These are phyloP conservation scores for Hystrix cristata DNA, from an alignment of 2,113 vertebrate species.

Conservation along the genomic window DNA sequence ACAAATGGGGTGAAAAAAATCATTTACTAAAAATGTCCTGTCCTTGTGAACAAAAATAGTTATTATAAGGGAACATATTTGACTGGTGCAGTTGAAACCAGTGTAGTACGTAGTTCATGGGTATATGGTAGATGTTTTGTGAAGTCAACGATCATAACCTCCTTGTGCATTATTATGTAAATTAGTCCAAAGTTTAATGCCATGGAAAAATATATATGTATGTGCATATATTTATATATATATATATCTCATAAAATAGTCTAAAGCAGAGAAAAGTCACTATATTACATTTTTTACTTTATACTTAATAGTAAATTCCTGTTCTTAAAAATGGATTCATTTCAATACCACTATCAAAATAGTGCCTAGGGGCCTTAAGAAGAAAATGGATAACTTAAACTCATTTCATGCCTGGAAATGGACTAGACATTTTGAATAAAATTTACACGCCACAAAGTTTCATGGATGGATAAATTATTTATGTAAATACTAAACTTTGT, in stretches of 20 bases:
- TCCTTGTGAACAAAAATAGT: slow-evolving; percentile 73
- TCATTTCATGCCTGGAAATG: neutral
- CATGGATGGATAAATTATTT: neutral
- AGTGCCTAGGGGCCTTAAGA: neutral
- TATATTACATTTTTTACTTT: neutral
- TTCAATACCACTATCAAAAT: neutral
- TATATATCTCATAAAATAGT: neutral
- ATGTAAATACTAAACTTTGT: neutral
- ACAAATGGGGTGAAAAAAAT: slow-evolving; percentile 79
- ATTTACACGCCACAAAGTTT: neutral
- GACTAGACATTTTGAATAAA: slow-evolving; percentile 29
- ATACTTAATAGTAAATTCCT: neutral
- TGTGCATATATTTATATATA: neutral
- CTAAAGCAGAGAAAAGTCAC: neutral
- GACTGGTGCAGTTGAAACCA: slow-evolving; percentile 65
- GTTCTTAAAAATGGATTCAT: slow-evolving; percentile 34
- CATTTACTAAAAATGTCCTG: slow-evolving; percentile 73
- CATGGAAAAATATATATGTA: neutral
- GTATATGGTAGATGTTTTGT: neutral
- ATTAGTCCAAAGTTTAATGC: slow-evolving; percentile 51
- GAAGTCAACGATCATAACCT: neutral
- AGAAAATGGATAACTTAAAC: neutral
- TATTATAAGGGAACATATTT: slow-evolving; percentile 53
- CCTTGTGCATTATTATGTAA: neutral
- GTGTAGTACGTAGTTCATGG: slow-evolving; percentile 23